Evolutionary conservation across 1,140 invertebrate species (phyloP), one percentile per base, ranked within the genome.

Genomic region (Pectinophora gossypiella): DNA sequence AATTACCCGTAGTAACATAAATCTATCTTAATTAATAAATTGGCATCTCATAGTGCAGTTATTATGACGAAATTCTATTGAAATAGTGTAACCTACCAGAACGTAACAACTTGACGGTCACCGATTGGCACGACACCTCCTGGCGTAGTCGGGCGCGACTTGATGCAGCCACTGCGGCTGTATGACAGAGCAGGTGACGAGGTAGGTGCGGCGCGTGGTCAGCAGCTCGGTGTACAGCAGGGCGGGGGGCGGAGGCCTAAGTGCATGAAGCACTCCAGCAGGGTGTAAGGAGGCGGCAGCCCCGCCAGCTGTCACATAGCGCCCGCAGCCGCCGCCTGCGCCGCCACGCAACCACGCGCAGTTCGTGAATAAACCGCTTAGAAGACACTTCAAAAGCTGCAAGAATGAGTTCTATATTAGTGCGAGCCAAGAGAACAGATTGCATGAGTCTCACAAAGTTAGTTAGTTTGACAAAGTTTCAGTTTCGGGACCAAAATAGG

Each of bases 141-240:
- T 57, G 1, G 82, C 74, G 35, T 73, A 80, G 0, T 74, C 72
- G 5, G 77, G 77, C 19, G 72, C 79, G 3, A 74, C 64, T 19
- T 73, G 76, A 1, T 72, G 68, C 23, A 96, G 78, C 95, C 95
- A 97, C 12, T 94, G 90, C 0, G 91, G 84, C 65, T 95, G 92
- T 32, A 96, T 91, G 21, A 90, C 90, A 12, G 92, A 94, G 40
- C 94, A 88, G 67, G 89, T 91, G 36, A 94, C 90, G 63, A 98
- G 91, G 85, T 96, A 98, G 62, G 93, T 92, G 66, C 94, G 95
- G 27, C 90, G 91, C 0, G 97, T 98, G 67, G 95, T 91, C 10
- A 98, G 91, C 27, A 99, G 89, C 88, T 99, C 97, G 0, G 94
- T 95, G 80, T 95, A 99, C 5, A 99, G 86, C n/a, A 99, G 89